Evolutionary conservation across 2,888 invertebrate species (phyloP).

Genomic region (Arenicola marina): DNA sequence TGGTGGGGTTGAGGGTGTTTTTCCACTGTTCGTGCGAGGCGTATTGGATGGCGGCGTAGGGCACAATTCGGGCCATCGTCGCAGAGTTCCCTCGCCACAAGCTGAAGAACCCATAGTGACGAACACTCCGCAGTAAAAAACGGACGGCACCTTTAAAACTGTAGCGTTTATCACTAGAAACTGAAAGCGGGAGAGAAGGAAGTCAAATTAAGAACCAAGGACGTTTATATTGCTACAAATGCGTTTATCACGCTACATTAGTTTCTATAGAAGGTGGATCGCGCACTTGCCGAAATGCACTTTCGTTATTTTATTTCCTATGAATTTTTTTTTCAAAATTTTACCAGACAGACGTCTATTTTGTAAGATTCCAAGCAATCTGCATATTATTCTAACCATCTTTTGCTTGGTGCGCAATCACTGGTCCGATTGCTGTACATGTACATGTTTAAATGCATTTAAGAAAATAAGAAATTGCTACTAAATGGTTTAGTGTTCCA

Average conservation of each 20-base stretch:
- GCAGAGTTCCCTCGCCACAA: conserved; percentile 98
- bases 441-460: no score
- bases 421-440: no score
- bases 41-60: conserved; percentile 97
- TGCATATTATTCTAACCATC: no score
- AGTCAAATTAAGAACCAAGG: background rate
- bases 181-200: conserved; percentile 34
- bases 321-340: no score
- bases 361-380: no score
- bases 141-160: conserved; percentile 62
- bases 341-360: no score
- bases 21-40: conserved; percentile 98
- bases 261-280: no score
- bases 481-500: no score
- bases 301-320: no score
- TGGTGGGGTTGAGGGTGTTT: conserved; percentile 69
- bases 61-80: conserved; percentile 95
- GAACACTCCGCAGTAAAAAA: conserved; percentile 68
- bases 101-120: conserved; percentile 78
- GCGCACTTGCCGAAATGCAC: no score
- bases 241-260: background rate
- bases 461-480: no score
- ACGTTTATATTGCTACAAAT: background rate
- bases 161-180: conserved; percentile 59
- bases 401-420: no score